A percentile compares a stretch with the other conserved stretches of the same genome.
Conservation (phyloP, 2,797 vertebrate species). For the Gymnopithys bicolor region DNA sequence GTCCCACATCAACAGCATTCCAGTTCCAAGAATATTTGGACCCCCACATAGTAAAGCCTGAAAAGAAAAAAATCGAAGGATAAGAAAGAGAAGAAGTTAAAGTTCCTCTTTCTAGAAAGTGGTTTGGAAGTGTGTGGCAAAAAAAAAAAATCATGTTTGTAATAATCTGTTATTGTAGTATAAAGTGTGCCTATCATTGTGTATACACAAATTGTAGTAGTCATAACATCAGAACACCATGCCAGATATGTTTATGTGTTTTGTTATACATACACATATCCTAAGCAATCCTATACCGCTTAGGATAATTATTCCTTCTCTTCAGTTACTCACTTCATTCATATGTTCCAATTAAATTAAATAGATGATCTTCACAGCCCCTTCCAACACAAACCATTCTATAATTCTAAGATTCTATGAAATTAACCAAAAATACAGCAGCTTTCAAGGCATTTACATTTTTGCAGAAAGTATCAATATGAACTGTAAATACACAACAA, state of each 20-base stretch:
- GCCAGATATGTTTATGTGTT: not conserved
- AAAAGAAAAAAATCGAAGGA: conserved; percentile 8
- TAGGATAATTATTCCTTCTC: not conserved
- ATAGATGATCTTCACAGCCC: not conserved
- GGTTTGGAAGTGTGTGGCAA: not conserved
- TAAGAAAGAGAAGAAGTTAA: not conserved
- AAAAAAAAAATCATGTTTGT: not conserved
- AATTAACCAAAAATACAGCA: not conserved
- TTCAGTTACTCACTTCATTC: not conserved
- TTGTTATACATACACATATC: not conserved
- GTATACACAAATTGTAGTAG: not conserved
- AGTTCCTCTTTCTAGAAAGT: not conserved
- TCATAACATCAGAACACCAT: not conserved
- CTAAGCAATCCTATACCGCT: not conserved
- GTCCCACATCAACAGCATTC: conserved; percentile 91
- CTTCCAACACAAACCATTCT: not conserved
- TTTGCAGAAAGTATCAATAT: not conserved
- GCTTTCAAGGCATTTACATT: not conserved
- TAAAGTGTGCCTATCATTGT: not conserved
- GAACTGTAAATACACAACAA: not conserved
- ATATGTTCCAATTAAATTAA: not conserved
- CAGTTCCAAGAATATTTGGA: conserved; percentile 94
- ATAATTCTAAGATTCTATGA: not conserved
- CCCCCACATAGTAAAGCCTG: conserved; percentile 95
- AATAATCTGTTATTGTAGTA: not conserved